Percentiles rank a stretch among this genome's conserved stretches.
phyloP scores from a whole-genome alignment of 2,113 vertebrate species.

The Sisor rabdophorus region DNA sequence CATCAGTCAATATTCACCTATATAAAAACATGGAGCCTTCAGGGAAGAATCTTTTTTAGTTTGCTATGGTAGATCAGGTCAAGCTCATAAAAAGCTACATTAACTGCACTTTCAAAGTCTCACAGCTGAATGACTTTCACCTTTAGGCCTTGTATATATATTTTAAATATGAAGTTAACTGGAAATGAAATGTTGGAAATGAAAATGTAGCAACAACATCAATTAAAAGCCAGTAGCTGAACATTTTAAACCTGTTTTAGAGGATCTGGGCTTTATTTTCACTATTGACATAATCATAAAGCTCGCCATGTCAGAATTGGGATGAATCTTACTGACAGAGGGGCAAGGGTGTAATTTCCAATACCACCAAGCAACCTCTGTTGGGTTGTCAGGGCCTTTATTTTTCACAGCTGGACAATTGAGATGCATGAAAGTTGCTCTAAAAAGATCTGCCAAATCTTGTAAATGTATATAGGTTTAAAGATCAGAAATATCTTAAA shows the following conservation, averaged over 20 bases:
- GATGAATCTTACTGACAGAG: not conserved
- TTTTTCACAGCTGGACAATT: no score
- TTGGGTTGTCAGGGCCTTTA: no score
- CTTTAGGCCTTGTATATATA: no score
- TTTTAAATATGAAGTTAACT: no score
- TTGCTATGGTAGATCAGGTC: not conserved
- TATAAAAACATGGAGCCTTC: not conserved
- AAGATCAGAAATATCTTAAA: slow-evolving; percentile 1
- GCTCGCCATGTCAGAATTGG: not conserved
- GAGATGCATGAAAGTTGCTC: no score
- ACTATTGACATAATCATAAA: not conserved
- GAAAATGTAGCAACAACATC: not conserved
- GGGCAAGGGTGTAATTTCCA: no score
- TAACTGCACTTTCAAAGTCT: not conserved
- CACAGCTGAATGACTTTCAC: not conserved
- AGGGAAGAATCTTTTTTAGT: not conserved
- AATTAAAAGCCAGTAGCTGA: not conserved
- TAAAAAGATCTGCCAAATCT: no score
- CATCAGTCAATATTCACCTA: no score
- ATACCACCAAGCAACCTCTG: no score
- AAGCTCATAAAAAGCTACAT: slow-evolving; percentile 1
- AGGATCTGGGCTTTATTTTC: not conserved
- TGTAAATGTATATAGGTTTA: not conserved
- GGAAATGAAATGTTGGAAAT: not conserved
- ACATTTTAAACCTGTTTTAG: no score